Base-by-base conservation (phyloP, 1,140 invertebrate species). In the Latrodectus geometricus region DNA sequence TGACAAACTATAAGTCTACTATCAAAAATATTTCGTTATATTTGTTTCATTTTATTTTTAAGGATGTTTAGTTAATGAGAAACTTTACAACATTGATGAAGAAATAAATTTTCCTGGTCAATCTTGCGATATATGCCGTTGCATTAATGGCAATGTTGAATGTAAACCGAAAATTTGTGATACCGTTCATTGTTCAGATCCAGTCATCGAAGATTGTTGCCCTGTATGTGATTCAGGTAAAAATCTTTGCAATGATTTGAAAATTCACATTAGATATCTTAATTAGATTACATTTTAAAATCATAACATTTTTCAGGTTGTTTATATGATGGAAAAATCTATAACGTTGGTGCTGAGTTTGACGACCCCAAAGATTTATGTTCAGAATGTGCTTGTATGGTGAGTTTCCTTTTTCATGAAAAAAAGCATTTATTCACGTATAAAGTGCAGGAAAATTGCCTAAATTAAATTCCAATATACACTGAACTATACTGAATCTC, bases 311-410 rank as follows among this genome's bases (percentile, higher is more conserved):
- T 68, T 56, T 72, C 52, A 81, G 79, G 79, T 56, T 81, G 79
- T 35, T 48, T 81, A 1, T 87, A 81, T 75, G 78, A 82, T 50
- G 78, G 74, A 17, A 73, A 76, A 48, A 21, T 81, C 12, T 77
- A 87, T 56, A 35, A 61, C 12, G 23, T 70, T 69, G 86, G 86
- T 8, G 86, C 54, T 17, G 73, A 87, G 66, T 87, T 87, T 23
- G 86, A 87, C 20, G 35, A 81, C 75, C 77, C 77, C 8, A 66
- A 52, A 48, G 79, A 87, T 69, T 48, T 23, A n/a, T 87, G 86
- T 50, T 82, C 61, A 9, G 78, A 87, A 70, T 87, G 86, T 20
- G 72, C 69, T n/a, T 87, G 86, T 73, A 81, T 87, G 72, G 86
- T 87, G 76, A 69, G 20, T 49, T 74, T n/a, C 5, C 20, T 23